phyloP scores from a whole-genome alignment of 2,113 vertebrate genomes.

The Leucoraja erinaceus region DNA sequence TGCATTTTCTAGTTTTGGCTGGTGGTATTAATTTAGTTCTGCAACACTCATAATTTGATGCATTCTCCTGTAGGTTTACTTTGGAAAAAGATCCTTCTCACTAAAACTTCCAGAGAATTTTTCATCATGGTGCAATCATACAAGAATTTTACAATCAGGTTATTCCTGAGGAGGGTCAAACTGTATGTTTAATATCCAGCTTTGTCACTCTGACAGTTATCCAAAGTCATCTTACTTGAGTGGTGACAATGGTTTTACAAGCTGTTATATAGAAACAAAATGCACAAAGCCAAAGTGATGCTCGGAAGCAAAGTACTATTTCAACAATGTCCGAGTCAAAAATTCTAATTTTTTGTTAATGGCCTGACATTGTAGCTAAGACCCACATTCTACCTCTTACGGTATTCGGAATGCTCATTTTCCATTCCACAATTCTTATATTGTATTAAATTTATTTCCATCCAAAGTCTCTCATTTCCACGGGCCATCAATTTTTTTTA shows the following conservation, averaged over 20 bases:
- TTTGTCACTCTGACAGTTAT: neutral
- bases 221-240: neutral
- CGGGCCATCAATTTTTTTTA: neutral
- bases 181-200: neutral
- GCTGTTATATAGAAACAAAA: neutral
- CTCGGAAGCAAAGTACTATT: neutral
- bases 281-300: neutral
- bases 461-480: neutral
- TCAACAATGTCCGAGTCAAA: neutral
- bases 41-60: neutral
- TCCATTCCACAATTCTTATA: too few species aligned
- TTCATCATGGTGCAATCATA: neutral
- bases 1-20: too few species aligned
- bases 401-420: neutral
- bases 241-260: neutral
- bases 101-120: neutral
- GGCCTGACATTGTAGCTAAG: neutral
- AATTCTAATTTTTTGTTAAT: neutral
- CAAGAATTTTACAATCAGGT: neutral
- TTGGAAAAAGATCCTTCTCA: neutral
- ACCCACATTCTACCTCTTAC: neutral
- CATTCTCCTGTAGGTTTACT: neutral
- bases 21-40: neutral
- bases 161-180: neutral
- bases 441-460: neutral